These are phyloP conservation scores for Halcyon badia DNA, from an alignment of 2,797 vertebrate genomes.

Conservation along the genomic window DNA sequence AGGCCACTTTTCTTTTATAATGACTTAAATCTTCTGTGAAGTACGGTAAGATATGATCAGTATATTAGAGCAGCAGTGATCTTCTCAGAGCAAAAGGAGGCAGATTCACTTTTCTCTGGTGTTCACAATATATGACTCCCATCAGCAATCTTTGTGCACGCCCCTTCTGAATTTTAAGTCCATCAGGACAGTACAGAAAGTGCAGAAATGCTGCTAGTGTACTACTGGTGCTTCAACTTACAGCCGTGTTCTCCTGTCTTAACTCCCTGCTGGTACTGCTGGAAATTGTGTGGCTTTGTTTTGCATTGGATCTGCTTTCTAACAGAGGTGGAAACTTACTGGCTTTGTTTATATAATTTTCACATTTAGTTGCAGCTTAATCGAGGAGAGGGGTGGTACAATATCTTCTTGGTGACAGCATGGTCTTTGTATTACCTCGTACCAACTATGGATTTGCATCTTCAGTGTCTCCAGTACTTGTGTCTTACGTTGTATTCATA, in stretches of 20 bases:
- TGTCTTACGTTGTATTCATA: neutral
- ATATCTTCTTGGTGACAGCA: neutral
- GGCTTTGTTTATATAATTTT: neutral
- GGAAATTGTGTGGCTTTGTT: neutral
- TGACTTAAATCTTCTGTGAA: neutral
- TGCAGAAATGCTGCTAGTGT: neutral
- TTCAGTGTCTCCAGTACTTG: neutral
- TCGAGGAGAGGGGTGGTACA: fast-evolving
- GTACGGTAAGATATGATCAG: neutral
- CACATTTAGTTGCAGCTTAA: neutral
- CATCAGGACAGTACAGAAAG: neutral
- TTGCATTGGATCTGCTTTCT: neutral
- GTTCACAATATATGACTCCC: neutral
- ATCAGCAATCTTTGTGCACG: neutral
- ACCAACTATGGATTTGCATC: neutral
- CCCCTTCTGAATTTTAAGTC: neutral
- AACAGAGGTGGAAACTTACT: neutral
- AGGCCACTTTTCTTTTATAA: neutral
- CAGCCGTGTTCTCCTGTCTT: fast-evolving
- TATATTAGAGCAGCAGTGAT: neutral
- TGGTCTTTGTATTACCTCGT: neutral
- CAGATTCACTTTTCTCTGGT: neutral
- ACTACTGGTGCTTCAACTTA: neutral
- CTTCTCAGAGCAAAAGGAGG: neutral
- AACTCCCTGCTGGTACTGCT: neutral